Percentiles rank a stretch among this genome's conserved stretches.
phyloP scores from a whole-genome alignment of 2,113 vertebrate species.

The Brachypteracias leptosomus region DNA sequence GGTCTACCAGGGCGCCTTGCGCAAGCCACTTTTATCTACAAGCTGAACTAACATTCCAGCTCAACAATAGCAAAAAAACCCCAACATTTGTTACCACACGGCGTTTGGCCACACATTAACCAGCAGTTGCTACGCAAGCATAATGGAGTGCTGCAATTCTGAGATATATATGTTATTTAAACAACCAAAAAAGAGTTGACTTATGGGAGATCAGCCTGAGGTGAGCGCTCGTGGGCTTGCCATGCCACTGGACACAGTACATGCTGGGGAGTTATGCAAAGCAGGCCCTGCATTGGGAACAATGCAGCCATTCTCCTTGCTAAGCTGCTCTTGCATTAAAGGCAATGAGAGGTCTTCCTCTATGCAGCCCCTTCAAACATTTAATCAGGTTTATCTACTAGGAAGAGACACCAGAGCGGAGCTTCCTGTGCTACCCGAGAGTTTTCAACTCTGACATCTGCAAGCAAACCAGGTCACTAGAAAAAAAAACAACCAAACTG shows the following conservation, averaged over 20 bases:
- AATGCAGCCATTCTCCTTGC: conserved; percentile 32
- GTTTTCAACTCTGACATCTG: background rate
- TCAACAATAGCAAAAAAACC: conserved; percentile 27
- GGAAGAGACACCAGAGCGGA: conserved; percentile 12
- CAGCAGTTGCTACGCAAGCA: conserved; percentile 53
- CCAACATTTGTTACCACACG: conserved; percentile 41
- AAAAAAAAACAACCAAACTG: background rate
- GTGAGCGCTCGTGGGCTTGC: conserved; percentile 40
- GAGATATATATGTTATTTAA: background rate
- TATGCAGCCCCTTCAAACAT: background rate
- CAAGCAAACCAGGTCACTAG: background rate
- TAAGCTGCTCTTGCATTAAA: conserved; percentile 21
- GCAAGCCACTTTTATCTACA: conserved; percentile 67
- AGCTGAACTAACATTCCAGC: conserved; percentile 70
- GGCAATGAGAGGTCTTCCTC: conserved; percentile 14
- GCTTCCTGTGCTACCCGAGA: background rate
- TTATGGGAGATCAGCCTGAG: conserved; percentile 26
- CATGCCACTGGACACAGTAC: conserved; percentile 31
- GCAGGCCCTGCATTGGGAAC: background rate
- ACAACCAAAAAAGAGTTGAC: background rate
- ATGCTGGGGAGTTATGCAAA: conserved; percentile 57
- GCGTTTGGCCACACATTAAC: conserved; percentile 71
- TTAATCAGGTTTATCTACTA: conserved; percentile 1
- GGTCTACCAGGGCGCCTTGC: conserved; percentile 2
- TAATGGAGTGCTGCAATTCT: conserved; percentile 28